Base-by-base conservation (phyloP, 2,797 vertebrate species). In the Syngnathus rostellatus region DNA sequence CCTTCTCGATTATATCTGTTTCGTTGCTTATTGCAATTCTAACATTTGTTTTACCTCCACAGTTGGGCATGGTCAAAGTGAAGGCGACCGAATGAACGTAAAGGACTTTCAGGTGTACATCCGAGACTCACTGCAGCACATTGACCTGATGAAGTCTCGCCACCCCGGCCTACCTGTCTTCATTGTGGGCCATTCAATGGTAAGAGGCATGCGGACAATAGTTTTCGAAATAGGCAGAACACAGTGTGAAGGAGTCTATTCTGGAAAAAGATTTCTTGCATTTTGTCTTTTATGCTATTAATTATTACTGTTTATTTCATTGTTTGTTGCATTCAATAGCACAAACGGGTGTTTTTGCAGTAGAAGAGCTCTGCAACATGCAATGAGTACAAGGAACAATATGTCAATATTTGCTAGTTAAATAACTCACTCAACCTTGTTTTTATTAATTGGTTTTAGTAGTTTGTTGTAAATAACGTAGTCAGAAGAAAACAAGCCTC, bases 61-160 rank as follows among this genome's bases (percentile, higher is more conserved):
- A 99, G 97, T 96, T 54, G 97, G 97, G 69, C 96, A 99, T 0
- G 97, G 97, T 43, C 94, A 96, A 91, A 99, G 96, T 0, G 94
- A 98, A 84, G 97, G 97, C 0, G 94, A 96, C 17, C 89, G 97
- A 63, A 93, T 99, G 95, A 90, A 84, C 65, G 89, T 97, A 73
- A 94, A 93, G 11, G 93, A 98, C 82, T 99, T 99, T 87, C 94
- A 96, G 17, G 37, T 95, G 54, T 99, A 91, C 78, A 64, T 98
- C 86, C 90, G 96, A 81, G 97, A 99, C 71, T 87, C 89, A 61
- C 84, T 96, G 68, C 95, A 97, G 83, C 97, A 99, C 64, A 86
- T 98, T 17, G 94, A 97, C 72, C 67, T 91, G 58, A 83, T 98
- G 87, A 94, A 91, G 81, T 91, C 90, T 64, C 91, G 89, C 63